Percentiles rank a stretch among this genome's conserved stretches.
Conservation (phyloP, 2,797 vertebrate genomes). For the Galagoides demidoff region DNA sequence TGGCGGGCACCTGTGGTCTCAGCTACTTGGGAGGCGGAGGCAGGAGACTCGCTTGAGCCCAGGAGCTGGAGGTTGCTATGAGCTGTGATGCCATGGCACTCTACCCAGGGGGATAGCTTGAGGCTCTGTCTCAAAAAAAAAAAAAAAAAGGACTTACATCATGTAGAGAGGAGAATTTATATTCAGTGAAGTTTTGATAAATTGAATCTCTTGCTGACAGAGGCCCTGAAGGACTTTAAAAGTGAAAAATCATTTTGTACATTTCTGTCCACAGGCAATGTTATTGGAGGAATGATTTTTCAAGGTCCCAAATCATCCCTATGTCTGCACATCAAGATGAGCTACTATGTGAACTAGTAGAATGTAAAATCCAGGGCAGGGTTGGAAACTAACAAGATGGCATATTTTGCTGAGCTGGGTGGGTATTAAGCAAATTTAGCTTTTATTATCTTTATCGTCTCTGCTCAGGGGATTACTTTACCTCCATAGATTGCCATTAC, state of each 20-base stretch:
- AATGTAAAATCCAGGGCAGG: background rate
- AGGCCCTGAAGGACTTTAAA: constrained; percentile 27
- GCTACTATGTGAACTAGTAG: background rate
- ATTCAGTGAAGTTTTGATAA: background rate
- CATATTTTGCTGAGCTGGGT: background rate
- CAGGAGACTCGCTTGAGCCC: too few relatives aligned
- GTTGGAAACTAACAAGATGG: background rate
- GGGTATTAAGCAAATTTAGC: background rate
- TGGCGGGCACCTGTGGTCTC: too few relatives aligned
- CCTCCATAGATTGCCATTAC: background rate
- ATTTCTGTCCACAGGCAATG: background rate
- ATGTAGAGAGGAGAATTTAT: background rate
- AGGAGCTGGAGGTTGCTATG: too few relatives aligned
- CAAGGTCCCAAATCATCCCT: background rate
- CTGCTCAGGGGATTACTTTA: background rate
- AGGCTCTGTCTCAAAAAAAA: too few relatives aligned
- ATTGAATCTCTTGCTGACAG: background rate
- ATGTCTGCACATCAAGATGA: background rate
- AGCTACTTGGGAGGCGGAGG: too few relatives aligned
- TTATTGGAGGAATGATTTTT: background rate
- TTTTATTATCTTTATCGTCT: background rate
- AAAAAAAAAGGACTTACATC: too few relatives aligned
- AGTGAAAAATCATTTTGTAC: background rate
- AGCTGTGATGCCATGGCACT: too few relatives aligned
- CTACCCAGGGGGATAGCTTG: too few relatives aligned